These are phyloP conservation scores for Lithobates pipiens DNA, from an alignment of 2,797 vertebrate genomes.

Conservation along the genomic window DNA sequence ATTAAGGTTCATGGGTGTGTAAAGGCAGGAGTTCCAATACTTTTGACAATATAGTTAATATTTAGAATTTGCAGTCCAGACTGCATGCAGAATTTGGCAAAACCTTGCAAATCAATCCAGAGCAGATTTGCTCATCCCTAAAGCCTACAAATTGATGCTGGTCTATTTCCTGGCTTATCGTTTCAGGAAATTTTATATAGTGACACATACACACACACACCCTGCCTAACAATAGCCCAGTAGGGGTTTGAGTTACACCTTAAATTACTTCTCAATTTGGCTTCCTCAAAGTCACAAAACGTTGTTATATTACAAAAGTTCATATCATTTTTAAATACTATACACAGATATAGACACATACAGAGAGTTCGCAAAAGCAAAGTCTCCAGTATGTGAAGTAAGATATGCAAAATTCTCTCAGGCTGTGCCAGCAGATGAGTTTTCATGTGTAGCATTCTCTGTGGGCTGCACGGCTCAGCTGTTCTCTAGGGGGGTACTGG, in stretches of 20 bases:
- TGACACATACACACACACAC: neutral
- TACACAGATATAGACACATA: neutral
- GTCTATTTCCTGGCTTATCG: neutral
- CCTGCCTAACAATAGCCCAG: neutral
- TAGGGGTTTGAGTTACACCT: neutral
- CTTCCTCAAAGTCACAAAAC: neutral
- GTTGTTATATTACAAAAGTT: neutral
- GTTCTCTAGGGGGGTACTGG: slow-evolving; percentile 66
- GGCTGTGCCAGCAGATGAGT: slow-evolving; percentile 63
- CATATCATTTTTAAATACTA: neutral
- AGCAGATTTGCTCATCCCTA: no score
- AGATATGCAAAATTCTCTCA: slow-evolving; percentile 62
- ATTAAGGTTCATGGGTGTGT: no score
- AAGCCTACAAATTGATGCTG: neutral
- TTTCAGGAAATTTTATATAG: neutral
- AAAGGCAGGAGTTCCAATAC: no score
- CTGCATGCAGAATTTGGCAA: no score
- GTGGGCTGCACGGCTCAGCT: slow-evolving; percentile 70
- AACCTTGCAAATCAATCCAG: no score
- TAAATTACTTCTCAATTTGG: neutral
- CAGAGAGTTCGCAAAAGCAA: neutral
- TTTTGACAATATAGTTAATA: no score
- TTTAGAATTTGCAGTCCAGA: no score
- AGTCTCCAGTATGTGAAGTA: slow-evolving; percentile 17
- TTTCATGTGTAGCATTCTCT: slow-evolving; percentile 61